These are phyloP conservation scores for Sapajus apella DNA, from an alignment of 2,113 vertebrate genomes.

Conservation along the genomic window DNA sequence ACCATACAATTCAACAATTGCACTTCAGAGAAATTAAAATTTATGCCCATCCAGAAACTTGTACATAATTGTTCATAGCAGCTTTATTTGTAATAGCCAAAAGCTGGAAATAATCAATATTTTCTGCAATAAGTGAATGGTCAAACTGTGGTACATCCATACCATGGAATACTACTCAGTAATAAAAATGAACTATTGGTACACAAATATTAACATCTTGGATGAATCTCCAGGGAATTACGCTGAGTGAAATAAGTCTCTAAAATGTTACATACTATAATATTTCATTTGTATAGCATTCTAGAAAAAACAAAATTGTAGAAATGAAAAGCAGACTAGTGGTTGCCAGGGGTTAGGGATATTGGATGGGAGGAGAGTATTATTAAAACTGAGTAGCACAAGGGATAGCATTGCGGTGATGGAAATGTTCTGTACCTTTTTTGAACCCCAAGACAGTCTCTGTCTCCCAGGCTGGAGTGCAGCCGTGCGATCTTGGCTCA, in stretches of 20 bases:
- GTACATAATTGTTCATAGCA: no score
- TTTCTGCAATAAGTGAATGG: no score
- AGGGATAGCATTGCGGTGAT: not conserved
- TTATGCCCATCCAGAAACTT: no score
- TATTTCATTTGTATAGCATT: not conserved
- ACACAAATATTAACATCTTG: not conserved
- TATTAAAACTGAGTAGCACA: not conserved
- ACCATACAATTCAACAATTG: no score
- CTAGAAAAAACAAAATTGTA: not conserved
- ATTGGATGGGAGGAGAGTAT: not conserved
- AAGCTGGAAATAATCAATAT: no score
- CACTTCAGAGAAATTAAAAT: no score
- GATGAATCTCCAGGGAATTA: not conserved
- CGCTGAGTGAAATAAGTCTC: not conserved
- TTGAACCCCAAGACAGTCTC: no score
- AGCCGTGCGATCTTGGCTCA: no score
- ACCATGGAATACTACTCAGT: not conserved
- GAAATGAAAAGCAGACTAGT: not conserved
- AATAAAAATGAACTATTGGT: not conserved
- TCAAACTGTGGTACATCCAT: not conserved
- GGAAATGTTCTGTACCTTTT: not conserved
- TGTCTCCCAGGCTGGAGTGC: no score
- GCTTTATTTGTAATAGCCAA: no score
- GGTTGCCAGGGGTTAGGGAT: not conserved
- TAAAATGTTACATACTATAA: not conserved